Percentiles rank a stretch among this genome's conserved stretches.
Evolutionary conservation across 2,113 vertebrate species (phyloP).

Genomic region (Seriola dumerili): DNA sequence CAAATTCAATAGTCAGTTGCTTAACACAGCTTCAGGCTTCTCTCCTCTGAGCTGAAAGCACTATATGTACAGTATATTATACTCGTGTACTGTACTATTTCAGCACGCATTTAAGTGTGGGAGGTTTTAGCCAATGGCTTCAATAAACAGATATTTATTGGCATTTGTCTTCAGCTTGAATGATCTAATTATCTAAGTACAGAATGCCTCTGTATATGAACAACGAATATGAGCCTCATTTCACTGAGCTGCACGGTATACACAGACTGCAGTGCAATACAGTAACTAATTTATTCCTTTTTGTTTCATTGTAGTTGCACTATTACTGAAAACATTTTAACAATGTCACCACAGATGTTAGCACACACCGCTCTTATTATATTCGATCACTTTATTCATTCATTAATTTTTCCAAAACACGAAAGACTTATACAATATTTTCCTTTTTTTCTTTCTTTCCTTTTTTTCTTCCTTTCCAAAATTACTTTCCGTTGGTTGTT

Average conservation of each 20-base stretch:
- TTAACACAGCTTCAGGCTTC: constrained; percentile 52
- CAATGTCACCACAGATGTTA: too few relatives aligned
- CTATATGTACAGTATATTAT: background rate
- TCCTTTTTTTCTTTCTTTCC: too few relatives aligned
- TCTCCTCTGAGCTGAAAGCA: constrained; percentile 20
- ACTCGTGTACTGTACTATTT: background rate
- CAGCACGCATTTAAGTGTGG: background rate
- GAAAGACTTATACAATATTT: too few relatives aligned
- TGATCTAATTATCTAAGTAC: background rate
- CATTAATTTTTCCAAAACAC: too few relatives aligned
- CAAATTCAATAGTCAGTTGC: constrained; percentile 68
- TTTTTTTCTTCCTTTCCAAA: too few relatives aligned
- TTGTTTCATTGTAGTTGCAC: background rate
- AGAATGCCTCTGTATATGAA: background rate
- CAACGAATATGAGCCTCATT: background rate
- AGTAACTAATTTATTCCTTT: background rate
- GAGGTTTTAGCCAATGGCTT: background rate
- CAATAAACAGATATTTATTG: background rate
- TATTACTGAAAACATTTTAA: background rate
- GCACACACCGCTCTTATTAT: too few relatives aligned
- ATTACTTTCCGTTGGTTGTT: too few relatives aligned
- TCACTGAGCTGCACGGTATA: background rate
- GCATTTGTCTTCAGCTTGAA: background rate
- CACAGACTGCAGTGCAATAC: background rate
- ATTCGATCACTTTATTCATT: too few relatives aligned